Evolutionary conservation across 2,888 invertebrate species (phyloP), one percentile per base, ranked within the genome.

Genomic region (Tortrix viridana): DNA sequence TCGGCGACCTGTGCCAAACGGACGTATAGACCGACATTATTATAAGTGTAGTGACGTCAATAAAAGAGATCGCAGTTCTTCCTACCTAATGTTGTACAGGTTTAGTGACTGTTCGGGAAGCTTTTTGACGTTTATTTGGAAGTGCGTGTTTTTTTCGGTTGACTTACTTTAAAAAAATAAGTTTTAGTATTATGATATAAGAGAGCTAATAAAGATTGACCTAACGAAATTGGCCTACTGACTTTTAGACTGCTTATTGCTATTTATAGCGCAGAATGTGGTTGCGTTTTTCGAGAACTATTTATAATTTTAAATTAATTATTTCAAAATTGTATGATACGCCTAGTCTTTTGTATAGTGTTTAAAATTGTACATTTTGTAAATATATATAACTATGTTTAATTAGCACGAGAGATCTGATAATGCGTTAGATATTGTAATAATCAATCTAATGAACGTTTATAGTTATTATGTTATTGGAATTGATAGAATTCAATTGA

Each of bases 1-100:
- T 92, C 92, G 92, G 90, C 84, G 89, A 91, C 74, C 76, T 92
- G 92, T 92, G 92, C 92, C 92, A 92, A 92, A 92, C 92, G 79
- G 92, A 92, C 85, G 92, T 92, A 77, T 92, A 87, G 80, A 86
- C 81, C 76, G 76, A 75, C 69, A 37, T 68, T 69, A 59, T 59
- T 73, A 70, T 72, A 72, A 86, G 83, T 85, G 81, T 79, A 82
- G 81, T 82, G 79, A 74, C 66, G 72, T 74, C 73, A 76, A 68
- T 69, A 65, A 72, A 65, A 76, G 65, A 77, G 73, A 84, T 84
- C 81, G 72, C 78, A 81, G 88, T 84, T 89, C 86, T 88, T 89
- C 86, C 88, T 82, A 76, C 86, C 88, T 82, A 76, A 76, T 72
- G 68, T 73, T 60, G 64, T 60, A 68, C 57, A 67, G 70, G 65